Evolutionary conservation across 2,888 invertebrate genomes (phyloP), one percentile per base, ranked within the genome.

Genomic region (Hipparchia sbordonii): DNA sequence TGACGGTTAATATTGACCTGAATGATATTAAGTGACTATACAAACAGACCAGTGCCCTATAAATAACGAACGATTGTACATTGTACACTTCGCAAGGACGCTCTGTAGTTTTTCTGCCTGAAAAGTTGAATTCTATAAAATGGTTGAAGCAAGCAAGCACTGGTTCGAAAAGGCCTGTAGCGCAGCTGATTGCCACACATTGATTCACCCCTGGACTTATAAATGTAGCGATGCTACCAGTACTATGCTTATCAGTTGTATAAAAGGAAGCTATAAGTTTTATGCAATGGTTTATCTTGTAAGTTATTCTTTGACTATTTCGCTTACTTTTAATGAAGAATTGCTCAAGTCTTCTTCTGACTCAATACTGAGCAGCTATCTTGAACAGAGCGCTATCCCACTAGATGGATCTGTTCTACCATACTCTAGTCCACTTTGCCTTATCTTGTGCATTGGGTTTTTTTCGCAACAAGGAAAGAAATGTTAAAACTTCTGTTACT

Each of bases 251-350:
- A 68, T 86, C 60, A 86, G 89, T 77, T 91, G 91, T 78, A 88
- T 94, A 45, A 90, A 85, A 80, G 94, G 94, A 72, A 91, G 92
- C 77, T 94, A 94, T 77, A 93, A 93, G 77, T 94, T 94, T 73
- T 94, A 94, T 85, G 93, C 94, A 0, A 91, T 92, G 89, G 91
- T 94, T 2, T 94, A 94, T 74, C 81, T 93, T 79, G 94, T 94
- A 84, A 92, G 94, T 92, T 76, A 57, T 57, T 66, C 8, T 33
- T 51, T 65, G 9, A 63, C 13, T 65, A 33, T 13, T 52, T 65
- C 54, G n/a, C n/a, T 54, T n/a, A 54, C 54, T 12, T 52, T 12
- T 57, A 23, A 57, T 57, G 23, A 23, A 23, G 7, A 57, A 23
- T 8, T 57, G 57, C 57, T 57, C 2, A 56, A 13, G n/a, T 39